Base-by-base conservation (phyloP, 1,140 invertebrate species). In the Meloidogyne exigua region DNA sequence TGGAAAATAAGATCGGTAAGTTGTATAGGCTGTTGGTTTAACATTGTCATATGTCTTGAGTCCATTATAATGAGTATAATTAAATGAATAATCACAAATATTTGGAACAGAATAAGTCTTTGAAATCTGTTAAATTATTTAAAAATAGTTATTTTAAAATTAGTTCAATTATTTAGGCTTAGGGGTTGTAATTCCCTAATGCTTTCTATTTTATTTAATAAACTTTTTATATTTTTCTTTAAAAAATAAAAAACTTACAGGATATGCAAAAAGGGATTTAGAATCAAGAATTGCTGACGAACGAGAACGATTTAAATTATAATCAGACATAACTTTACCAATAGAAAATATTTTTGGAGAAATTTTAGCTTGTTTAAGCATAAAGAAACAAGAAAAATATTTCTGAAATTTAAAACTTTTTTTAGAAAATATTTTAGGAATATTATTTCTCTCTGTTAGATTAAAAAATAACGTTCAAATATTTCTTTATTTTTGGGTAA, bases 81-180 rank as follows among this genome's bases (percentile, higher is more conserved):
- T 63, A 23, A 26, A 32, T 25, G 71, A 72, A 63, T 64, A 72
- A 13, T 72, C 36, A 26, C 7, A 28, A 32, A 72, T 64, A 32
- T 57, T 64, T 4, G 71, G 71, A 21, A 72, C 71, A 13, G 71
- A 72, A 32, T 72, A 72, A 13, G 71, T 72, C 15, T 72, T 72
- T 26, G 71, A 72, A 23, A 72, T 49, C 71, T 72, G 70, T 39
- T 63, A 32, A 32, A 32, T 32, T 32, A 32, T 32, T 25, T 25
- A 42, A 28, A 49, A 32, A 64, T 21, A n/a, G 15, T 7, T 57
- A n/a, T 44, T 44, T 44, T 15, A n/a, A n/a, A 7, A 15, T n/a
- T 49, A 18, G 18, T 15, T 49, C 18, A 49, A 49, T 18, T 49
- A n/a, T n/a, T n/a, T n/a, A n/a, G n/a, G n/a, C n/a, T 32, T 32